phyloP scores from a whole-genome alignment of 2,888 invertebrate genomes.

The Drosophila robusta region DNA sequence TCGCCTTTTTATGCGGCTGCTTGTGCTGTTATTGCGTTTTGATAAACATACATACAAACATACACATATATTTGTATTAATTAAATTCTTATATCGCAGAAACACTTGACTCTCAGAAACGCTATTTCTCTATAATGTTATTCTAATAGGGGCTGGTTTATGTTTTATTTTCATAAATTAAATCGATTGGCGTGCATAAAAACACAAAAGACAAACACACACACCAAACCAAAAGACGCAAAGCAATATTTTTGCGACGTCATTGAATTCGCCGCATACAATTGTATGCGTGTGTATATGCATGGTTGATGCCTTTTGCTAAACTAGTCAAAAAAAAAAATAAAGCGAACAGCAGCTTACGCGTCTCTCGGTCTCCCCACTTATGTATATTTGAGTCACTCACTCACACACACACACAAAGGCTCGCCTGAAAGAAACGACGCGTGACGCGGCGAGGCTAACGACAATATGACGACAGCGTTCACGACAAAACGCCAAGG shows the following conservation, averaged over 20 bases:
- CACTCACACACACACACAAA: conserved; percentile 34
- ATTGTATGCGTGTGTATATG: conserved; percentile 33
- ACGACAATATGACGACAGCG: conserved; percentile 40
- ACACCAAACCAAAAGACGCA: conserved; percentile 51
- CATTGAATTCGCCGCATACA: conserved; percentile 78
- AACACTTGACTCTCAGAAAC: conserved; percentile 7
- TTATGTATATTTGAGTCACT: conserved; percentile 48
- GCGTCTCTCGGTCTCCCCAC: conserved; percentile 33
- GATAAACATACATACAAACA: conserved; percentile 41
- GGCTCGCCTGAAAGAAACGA: conserved; percentile 56
- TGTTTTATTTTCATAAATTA: conserved; percentile 54
- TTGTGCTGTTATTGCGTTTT: conserved; percentile 48
- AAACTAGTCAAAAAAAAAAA: conserved; percentile 50
- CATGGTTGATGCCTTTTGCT: conserved; percentile 19
- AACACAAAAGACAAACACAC: conserved; percentile 46
- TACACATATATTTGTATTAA: conserved; percentile 35
- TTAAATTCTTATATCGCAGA: conserved; percentile 39
- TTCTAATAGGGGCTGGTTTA: conserved; percentile 19
- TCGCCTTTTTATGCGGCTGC: conserved; percentile 26
- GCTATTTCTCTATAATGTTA: conserved; percentile 16
- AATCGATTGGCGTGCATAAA: conserved; percentile 68
- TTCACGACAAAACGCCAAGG: conserved; percentile 39
- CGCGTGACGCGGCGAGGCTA: conserved; percentile 56
- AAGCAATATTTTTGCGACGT: conserved; percentile 75
- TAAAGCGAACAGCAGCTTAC: conserved; percentile 26